These are phyloP conservation scores for Saguinus midas DNA, from an alignment of 2,113 vertebrate species.

Conservation along the genomic window DNA sequence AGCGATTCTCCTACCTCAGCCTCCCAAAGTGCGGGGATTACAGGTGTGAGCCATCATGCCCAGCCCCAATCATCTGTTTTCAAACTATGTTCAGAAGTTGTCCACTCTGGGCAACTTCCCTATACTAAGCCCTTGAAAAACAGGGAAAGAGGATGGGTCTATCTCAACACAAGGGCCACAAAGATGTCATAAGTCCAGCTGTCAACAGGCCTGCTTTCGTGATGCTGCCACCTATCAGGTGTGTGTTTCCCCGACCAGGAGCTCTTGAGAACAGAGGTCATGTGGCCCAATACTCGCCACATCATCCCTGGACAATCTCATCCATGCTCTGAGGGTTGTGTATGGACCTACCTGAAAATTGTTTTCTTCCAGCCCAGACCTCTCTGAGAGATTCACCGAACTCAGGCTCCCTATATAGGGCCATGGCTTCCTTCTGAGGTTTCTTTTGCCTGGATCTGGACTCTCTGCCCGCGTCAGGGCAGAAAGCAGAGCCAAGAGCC, in stretches of 20 bases:
- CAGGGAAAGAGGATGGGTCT: background rate
- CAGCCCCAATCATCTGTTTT: background rate
- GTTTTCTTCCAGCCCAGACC: background rate
- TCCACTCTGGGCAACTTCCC: background rate
- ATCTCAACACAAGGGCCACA: background rate
- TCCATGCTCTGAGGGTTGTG: background rate
- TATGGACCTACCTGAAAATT: too few relatives aligned
- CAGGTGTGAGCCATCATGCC: too few relatives aligned
- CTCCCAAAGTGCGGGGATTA: too few relatives aligned
- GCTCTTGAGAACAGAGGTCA: background rate
- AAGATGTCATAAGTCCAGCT: background rate
- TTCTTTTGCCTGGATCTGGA: background rate
- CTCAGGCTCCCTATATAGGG: background rate
- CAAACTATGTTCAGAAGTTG: background rate
- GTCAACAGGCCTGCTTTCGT: background rate
- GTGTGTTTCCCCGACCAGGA: background rate
- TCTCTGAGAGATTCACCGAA: background rate
- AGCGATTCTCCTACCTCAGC: too few relatives aligned
- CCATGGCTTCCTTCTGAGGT: background rate
- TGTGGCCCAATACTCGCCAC: background rate
- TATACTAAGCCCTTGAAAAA: background rate
- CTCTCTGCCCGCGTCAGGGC: accelerated
- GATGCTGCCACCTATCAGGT: background rate
- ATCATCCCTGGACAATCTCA: background rate
- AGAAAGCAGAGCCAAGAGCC: background rate